Percentiles rank a stretch among this genome's conserved stretches.
These are phyloP conservation scores for Regulus satrapa DNA, from an alignment of 2,113 vertebrate species.

Conservation along the genomic window DNA sequence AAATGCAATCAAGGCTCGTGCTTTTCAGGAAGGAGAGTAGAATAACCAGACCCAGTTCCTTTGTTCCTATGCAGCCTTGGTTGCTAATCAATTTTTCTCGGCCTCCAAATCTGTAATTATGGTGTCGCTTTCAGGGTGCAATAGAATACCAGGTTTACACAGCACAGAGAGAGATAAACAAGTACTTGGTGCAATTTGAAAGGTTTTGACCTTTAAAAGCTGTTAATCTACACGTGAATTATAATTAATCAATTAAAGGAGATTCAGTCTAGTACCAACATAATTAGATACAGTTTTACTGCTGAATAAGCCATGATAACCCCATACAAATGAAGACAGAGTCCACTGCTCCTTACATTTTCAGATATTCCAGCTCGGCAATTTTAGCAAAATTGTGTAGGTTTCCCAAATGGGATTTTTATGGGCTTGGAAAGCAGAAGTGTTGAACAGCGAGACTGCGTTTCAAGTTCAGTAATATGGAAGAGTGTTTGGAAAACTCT, in stretches of 20 bases:
- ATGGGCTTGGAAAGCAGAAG: neutral
- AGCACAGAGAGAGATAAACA: slow-evolving; percentile 64
- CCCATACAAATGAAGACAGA: slow-evolving; percentile 13
- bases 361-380: neutral
- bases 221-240: slow-evolving; percentile 63
- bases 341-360: slow-evolving; percentile 8
- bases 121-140: slow-evolving; percentile 58
- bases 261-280: slow-evolving; percentile 67
- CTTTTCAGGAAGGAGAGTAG: slow-evolving; percentile 2
- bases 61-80: slow-evolving; percentile 9
- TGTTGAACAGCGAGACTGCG: neutral
- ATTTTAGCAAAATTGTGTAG: neutral
- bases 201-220: slow-evolving; percentile 67
- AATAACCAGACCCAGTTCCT: neutral
- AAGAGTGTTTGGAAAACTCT: neutral
- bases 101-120: slow-evolving; percentile 60
- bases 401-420: neutral
- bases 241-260: slow-evolving; percentile 69
- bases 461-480: neutral
- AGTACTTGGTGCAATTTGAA: slow-evolving; percentile 57
- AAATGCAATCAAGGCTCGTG: neutral
- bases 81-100: slow-evolving; percentile 38
- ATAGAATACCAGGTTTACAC: slow-evolving; percentile 63
- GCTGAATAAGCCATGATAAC: slow-evolving; percentile 24
- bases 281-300: slow-evolving; percentile 65